Conservation (phyloP, 2,113 vertebrate species). For the Callipepla squamata region DNA sequence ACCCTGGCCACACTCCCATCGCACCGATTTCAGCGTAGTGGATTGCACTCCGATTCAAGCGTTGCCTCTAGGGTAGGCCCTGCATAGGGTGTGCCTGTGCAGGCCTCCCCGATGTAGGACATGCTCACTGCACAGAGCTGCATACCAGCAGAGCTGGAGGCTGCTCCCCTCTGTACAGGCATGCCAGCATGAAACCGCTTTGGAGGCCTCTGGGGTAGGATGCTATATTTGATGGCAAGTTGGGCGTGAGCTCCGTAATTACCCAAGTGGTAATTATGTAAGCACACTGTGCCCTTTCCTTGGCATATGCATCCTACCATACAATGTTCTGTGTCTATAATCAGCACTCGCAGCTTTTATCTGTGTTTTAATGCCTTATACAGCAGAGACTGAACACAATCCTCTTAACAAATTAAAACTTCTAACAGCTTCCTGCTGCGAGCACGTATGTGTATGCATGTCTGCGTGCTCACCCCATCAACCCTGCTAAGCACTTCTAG, state of each 20-base stretch:
- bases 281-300: not conserved
- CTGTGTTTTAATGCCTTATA: not conserved
- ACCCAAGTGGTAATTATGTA: constrained; percentile 16
- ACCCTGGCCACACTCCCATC: fast-evolving
- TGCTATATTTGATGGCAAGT: not conserved
- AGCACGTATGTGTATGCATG: not conserved
- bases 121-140: fast-evolving
- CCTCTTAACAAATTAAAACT: not conserved
- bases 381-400: not conserved
- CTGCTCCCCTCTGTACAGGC: not conserved
- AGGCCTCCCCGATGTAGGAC: not conserved
- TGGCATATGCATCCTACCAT: not conserved
- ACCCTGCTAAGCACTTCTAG: not conserved
- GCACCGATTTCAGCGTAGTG: not conserved
- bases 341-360: not conserved
- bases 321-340: not conserved
- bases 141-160: fast-evolving
- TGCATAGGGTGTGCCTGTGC: not conserved
- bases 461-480: not conserved
- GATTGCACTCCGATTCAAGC: not conserved
- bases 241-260: constrained; percentile 27
- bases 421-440: not conserved
- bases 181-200: not conserved
- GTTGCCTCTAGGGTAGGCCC: not conserved
- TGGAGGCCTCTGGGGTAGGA: not conserved